phyloP scores from a whole-genome alignment of 2,888 invertebrate species.

The Morpho helenor region DNA sequence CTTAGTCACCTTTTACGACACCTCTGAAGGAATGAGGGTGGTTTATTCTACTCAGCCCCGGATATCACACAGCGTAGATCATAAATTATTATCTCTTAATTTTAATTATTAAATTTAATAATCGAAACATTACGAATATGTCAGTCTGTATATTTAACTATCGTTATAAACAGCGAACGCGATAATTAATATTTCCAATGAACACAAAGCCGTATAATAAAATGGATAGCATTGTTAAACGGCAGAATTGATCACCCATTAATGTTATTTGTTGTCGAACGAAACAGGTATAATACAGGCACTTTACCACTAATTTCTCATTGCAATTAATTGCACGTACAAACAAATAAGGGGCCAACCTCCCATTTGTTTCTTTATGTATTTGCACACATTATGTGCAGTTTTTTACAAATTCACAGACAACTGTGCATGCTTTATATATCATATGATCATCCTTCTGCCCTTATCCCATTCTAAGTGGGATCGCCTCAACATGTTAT shows the following conservation, averaged over 20 bases:
- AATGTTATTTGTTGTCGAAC: slow-evolving; percentile 23
- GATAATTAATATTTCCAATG: slow-evolving; percentile 20
- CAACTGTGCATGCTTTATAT: background rate
- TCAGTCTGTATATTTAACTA: slow-evolving; percentile 1
- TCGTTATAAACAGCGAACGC: background rate
- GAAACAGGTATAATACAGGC: slow-evolving; percentile 16
- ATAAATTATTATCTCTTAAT: no score
- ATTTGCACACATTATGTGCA: slow-evolving; percentile 1
- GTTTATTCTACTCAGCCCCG: no score
- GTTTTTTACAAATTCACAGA: background rate
- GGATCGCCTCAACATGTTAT: no score
- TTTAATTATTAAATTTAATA: no score
- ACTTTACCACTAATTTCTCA: slow-evolving; percentile 22
- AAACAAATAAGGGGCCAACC: slow-evolving; percentile 12
- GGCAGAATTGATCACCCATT: slow-evolving; percentile 24
- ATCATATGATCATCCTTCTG: no score
- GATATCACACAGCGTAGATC: no score
- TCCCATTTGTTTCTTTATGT: slow-evolving; percentile 3
- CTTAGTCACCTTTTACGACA: no score
- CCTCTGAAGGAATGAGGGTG: no score
- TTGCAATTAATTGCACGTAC: slow-evolving; percentile 19
- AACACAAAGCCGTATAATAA: slow-evolving; percentile 17
- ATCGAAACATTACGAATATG: no score
- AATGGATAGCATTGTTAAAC: slow-evolving; percentile 16
- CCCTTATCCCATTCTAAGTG: no score